Base-by-base conservation (phyloP, 1,140 invertebrate species). In the Drosophila tristis region DNA sequence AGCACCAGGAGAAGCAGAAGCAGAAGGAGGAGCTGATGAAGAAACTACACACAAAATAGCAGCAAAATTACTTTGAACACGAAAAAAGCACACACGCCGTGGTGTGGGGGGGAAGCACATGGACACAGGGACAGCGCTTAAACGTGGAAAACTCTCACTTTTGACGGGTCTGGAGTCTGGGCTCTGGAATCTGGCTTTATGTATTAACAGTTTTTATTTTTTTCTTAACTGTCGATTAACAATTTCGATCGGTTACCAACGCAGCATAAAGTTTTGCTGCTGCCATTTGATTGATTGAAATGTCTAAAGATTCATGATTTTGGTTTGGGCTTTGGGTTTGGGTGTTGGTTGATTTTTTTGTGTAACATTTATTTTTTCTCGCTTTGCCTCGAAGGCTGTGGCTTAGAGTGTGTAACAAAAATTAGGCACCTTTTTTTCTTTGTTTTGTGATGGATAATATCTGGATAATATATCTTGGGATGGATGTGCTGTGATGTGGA, bases 111-210 rank as follows among this genome's bases (percentile, higher is more conserved):
- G 49, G 23, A 44, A 16, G 16, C 43, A 58, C 57, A 65, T n/a
- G 13, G 26, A 20, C 20, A 20, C 20, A 72, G 29, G 25, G 53
- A 65, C 57, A 50, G 76, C 62, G 76, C 62, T 74, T 67, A 82
- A 74, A 59, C 64, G 76, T 59, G 84, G 84, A 87, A 87, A 87
- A 89, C 84, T 89, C 84, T 89, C 84, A 89, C 84, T 89, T 89
- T 86, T 90, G 64, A 77, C 67, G 58, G 61, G 60, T 59, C 47
- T 68, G 43, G 45, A 39, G 35, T 47, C 35, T 29, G 29, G 31
- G 31, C 8, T 59, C 9, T 75, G 60, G 51, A 54, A 50, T 51
- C 50, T 31, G 47, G 47, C 47, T 47, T 74, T 66, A 48, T 75
- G 26, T 71, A 53, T 68, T 70, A 71, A 71, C 67, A 70, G 67